These are phyloP conservation scores for Baryphthengus martii DNA, from an alignment of 2,113 vertebrate species.

Conservation along the genomic window DNA sequence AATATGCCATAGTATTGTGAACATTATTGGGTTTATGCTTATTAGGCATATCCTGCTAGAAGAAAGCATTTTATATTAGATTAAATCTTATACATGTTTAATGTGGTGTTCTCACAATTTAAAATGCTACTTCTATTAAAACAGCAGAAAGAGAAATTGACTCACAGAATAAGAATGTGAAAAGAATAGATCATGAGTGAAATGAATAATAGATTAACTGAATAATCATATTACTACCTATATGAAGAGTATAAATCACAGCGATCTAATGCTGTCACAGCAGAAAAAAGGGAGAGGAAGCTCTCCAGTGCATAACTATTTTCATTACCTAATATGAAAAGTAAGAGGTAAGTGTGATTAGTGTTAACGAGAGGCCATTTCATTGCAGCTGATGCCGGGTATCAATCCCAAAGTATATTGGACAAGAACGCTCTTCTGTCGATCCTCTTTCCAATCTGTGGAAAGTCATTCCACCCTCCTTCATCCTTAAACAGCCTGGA, in stretches of 20 bases:
- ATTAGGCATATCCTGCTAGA: slow-evolving; percentile 57
- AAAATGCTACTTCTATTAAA: slow-evolving; percentile 76
- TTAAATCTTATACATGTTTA: slow-evolving; percentile 82
- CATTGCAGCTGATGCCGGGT: not conserved
- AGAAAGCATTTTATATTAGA: slow-evolving; percentile 71
- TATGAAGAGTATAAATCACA: slow-evolving; percentile 73
- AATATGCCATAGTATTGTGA: slow-evolving; percentile 31
- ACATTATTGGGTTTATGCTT: slow-evolving; percentile 63
- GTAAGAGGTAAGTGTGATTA: not conserved
- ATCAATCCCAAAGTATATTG: not conserved
- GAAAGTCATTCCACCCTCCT: not conserved
- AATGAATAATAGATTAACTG: slow-evolving; percentile 80
- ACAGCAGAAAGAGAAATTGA: slow-evolving; percentile 59
- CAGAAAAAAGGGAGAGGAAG: slow-evolving; percentile 21
- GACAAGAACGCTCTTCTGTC: not conserved
- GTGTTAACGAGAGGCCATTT: not conserved
- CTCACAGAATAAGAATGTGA: slow-evolving; percentile 50
- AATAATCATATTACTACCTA: slow-evolving; percentile 72
- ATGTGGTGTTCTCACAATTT: slow-evolving; percentile 71
- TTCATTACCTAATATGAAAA: not conserved
- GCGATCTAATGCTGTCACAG: slow-evolving; percentile 39
- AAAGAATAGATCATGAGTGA: slow-evolving; percentile 69
- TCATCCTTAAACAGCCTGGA: not conserved
- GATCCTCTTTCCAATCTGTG: not conserved
- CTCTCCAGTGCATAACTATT: not conserved